Evolutionary conservation across 2,113 vertebrate species (phyloP).

Genomic region (Dunckerocampus dactyliophorus): DNA sequence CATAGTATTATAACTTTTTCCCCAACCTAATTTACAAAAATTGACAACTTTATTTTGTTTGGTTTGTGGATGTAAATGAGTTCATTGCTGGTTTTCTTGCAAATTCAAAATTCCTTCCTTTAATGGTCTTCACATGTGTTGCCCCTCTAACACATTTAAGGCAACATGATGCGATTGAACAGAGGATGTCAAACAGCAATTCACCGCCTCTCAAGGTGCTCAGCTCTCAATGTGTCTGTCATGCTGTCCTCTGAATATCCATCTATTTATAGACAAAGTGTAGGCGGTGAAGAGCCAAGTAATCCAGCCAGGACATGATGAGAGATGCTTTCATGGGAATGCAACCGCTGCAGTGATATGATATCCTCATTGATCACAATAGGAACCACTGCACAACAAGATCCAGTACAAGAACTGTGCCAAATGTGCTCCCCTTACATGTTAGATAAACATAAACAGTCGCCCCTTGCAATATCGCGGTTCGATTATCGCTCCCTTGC

Average conservation of each 20-base stretch:
- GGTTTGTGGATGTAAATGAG: too few species aligned
- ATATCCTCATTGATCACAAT: neutral
- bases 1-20: too few species aligned
- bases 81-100: too few species aligned
- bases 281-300: slow-evolving; percentile 51
- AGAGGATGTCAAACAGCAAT: slow-evolving; percentile 26
- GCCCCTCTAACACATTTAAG: neutral
- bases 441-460: neutral
- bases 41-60: too few species aligned
- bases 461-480: too few species aligned
- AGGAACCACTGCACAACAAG: neutral
- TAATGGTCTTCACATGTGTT: neutral
- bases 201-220: slow-evolving; percentile 52
- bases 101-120: too few species aligned
- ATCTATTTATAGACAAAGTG: slow-evolving; percentile 65
- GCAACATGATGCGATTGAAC: neutral
- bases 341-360: slow-evolving; percentile 36
- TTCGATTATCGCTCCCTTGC: too few species aligned
- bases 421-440: neutral
- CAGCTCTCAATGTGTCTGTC: slow-evolving; percentile 43
- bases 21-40: too few species aligned
- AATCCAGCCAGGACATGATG: slow-evolving; percentile 53
- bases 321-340: slow-evolving; percentile 40
- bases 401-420: too few species aligned
- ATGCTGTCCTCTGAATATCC: slow-evolving; percentile 55